phyloP scores from a whole-genome alignment of 2,113 vertebrate species.

The Sisor rabdophorus region DNA sequence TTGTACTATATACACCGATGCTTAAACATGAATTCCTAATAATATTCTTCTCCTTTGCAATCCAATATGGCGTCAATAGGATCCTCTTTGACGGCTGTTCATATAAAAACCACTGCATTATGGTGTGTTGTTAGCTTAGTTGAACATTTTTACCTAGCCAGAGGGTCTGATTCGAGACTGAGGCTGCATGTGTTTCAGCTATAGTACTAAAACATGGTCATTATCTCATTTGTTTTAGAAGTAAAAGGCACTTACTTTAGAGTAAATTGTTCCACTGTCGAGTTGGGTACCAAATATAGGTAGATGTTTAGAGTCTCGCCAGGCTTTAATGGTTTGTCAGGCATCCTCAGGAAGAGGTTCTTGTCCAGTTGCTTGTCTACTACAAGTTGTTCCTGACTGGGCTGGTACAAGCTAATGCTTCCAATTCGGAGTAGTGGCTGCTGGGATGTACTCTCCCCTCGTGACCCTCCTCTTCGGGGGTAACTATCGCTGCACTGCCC shows the following conservation, averaged over 20 bases:
- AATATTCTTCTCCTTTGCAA: slow-evolving; percentile 26
- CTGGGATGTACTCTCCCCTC: slow-evolving; percentile 81
- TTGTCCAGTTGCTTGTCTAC: slow-evolving; percentile 88
- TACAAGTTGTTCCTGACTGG: slow-evolving; percentile 71
- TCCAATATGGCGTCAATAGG: slow-evolving; percentile 15
- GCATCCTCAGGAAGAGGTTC: slow-evolving; percentile 88
- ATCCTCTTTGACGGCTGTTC: slow-evolving; percentile 20
- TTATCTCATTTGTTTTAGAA: background rate
- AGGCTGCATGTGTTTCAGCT: background rate
- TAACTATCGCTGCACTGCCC: slow-evolving; percentile 78
- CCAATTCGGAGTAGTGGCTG: slow-evolving; percentile 93
- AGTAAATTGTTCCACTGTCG: slow-evolving; percentile 89
- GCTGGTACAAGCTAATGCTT: slow-evolving; percentile 89
- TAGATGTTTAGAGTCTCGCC: slow-evolving; percentile 86
- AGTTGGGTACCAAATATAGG: slow-evolving; percentile 88
- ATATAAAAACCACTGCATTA: slow-evolving; percentile 13
- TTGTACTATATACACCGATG: slow-evolving; percentile 16
- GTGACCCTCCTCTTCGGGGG: slow-evolving; percentile 54
- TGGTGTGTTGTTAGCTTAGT: background rate
- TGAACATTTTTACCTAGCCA: background rate
- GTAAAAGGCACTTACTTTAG: slow-evolving; percentile 78
- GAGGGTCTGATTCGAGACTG: background rate
- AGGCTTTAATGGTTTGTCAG: slow-evolving; percentile 84
- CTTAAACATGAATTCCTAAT: slow-evolving; percentile 16
- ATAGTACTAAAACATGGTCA: background rate